Conservation (phyloP, 2,113 vertebrate genomes). For the Pampusana beccarii region DNA sequence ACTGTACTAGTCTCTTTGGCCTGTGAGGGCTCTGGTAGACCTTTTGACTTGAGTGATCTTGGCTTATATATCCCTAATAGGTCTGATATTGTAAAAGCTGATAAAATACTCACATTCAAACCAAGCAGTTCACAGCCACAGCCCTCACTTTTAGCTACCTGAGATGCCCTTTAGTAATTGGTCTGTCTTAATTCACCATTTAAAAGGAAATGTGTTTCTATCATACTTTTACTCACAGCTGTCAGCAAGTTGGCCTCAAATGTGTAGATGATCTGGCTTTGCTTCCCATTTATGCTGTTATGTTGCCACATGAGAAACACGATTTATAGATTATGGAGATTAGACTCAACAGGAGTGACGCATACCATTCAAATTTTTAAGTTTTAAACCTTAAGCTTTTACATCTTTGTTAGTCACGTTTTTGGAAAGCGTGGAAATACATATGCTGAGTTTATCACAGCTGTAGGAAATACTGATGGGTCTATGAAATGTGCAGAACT, state of each 20-base stretch:
- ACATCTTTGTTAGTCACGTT: neutral
- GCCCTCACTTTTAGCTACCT: neutral
- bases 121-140: neutral
- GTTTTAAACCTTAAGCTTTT: neutral
- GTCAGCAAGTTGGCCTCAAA: neutral
- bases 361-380: neutral
- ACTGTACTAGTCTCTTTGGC: neutral
- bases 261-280: neutral
- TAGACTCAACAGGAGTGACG: neutral
- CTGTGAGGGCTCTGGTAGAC: neutral
- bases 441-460: neutral
- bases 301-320: rapidly evolving
- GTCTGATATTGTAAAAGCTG: neutral
- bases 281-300: neutral
- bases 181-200: neutral
- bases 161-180: neutral
- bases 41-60: neutral
- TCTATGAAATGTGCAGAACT: neutral
- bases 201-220: neutral
- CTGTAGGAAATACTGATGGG: neutral
- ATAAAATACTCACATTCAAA: neutral
- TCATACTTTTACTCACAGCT: neutral
- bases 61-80: neutral
- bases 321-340: neutral
- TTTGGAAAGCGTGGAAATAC: neutral